Conservation (phyloP, 2,797 vertebrate species). For the Coreius guichenoti region DNA sequence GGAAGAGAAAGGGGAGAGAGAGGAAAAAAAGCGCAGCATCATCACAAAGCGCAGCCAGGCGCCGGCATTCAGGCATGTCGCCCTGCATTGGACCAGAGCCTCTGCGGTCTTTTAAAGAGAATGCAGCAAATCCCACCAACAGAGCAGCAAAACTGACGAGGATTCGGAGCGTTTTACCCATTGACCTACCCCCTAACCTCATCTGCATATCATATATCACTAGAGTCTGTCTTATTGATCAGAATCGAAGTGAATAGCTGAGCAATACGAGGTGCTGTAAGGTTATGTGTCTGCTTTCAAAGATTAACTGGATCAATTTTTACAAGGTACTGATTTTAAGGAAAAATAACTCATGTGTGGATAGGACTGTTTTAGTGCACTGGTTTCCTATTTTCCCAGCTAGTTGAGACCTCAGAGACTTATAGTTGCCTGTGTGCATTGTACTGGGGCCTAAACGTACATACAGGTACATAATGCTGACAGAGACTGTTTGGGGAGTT, state of each 20-base stretch:
- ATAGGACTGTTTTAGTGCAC: neutral
- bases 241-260: slow-evolving; percentile 7
- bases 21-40: slow-evolving; percentile 33
- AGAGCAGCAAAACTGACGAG: slow-evolving; percentile 46
- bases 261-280: neutral
- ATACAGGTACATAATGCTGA: neutral
- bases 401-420: slow-evolving; percentile 14
- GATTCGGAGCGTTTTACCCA: slow-evolving; percentile 58
- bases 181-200: slow-evolving; percentile 53
- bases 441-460: neutral
- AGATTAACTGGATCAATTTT: neutral
- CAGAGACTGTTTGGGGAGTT: neutral
- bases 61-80: slow-evolving; percentile 45
- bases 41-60: slow-evolving; percentile 51
- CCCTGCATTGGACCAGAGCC: slow-evolving; percentile 1
- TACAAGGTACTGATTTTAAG: neutral
- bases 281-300: slow-evolving; percentile 11
- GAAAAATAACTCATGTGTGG: neutral
- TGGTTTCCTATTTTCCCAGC: slow-evolving; percentile 19
- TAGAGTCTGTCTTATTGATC: slow-evolving; percentile 17
- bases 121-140: slow-evolving; percentile 45
- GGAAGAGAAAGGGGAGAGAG: slow-evolving; percentile 16
- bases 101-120: slow-evolving; percentile 40
- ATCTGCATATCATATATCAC: slow-evolving; percentile 43
- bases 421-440: neutral